Evolutionary conservation across 2,113 vertebrate genomes (phyloP).

Genomic region (Siphamia tubifer): DNA sequence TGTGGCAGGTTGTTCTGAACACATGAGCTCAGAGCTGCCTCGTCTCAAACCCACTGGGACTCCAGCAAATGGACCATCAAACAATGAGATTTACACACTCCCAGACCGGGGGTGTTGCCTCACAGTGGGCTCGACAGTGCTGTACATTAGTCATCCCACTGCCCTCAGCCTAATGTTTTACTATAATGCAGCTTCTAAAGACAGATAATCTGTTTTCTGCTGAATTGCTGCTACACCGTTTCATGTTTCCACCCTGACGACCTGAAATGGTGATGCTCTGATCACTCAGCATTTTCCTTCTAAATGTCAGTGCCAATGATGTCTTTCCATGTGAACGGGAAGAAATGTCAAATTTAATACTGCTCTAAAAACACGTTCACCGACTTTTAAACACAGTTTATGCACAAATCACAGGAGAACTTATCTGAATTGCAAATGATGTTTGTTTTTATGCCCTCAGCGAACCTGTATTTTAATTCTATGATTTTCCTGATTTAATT

Average conservation of each 20-base stretch:
- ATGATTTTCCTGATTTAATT: slow-evolving; percentile 27
- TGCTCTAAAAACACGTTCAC: neutral
- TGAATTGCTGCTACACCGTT: neutral
- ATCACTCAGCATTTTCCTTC: neutral
- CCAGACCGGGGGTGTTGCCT: neutral
- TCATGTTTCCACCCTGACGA: neutral
- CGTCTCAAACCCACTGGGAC: neutral
- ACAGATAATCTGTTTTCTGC: neutral
- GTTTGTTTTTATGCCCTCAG: neutral
- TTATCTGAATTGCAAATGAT: slow-evolving; percentile 23
- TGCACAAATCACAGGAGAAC: neutral
- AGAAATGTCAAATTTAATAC: slow-evolving; percentile 28
- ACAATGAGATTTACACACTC: neutral
- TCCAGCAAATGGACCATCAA: slow-evolving; percentile 7
- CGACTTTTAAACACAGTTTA: neutral
- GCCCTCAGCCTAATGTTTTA: neutral
- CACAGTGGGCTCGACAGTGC: neutral
- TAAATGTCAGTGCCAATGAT: slow-evolving; percentile 12
- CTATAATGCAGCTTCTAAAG: neutral
- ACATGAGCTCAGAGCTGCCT: neutral
- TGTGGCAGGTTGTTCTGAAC: neutral
- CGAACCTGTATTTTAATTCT: neutral
- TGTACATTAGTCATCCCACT: neutral
- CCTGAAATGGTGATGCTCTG: neutral
- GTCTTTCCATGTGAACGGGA: neutral